phyloP scores from a whole-genome alignment of 2,797 vertebrate species.

The Rhynchotus rufescens region DNA sequence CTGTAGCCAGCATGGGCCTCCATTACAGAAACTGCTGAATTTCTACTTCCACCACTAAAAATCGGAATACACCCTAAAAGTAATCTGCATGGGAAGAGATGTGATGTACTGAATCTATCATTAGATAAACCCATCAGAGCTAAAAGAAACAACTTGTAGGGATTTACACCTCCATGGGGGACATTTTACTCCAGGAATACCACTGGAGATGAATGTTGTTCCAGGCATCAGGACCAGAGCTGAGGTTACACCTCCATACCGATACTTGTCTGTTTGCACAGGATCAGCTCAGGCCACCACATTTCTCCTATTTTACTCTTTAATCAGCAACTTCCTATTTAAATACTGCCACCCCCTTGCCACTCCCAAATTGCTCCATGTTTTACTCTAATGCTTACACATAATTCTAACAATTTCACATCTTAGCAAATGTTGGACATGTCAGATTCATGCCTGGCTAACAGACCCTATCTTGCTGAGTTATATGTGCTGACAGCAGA shows the following conservation, averaged over 20 bases:
- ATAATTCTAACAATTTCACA: neutral
- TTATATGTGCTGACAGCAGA: neutral
- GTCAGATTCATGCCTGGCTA: neutral
- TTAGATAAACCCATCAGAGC: neutral
- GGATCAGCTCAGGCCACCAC: neutral
- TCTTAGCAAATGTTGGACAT: neutral
- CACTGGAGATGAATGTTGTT: accelerated
- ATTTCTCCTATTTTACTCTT: neutral
- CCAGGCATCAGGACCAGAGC: neutral
- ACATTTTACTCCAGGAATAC: neutral
- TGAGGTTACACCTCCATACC: neutral
- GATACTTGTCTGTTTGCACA: neutral
- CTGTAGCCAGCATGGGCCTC: neutral
- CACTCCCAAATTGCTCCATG: neutral
- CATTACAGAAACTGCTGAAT: accelerated
- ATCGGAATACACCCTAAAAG: accelerated
- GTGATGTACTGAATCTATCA: accelerated
- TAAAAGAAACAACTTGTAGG: neutral
- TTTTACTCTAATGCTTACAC: neutral
- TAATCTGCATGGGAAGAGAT: neutral
- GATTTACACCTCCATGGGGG: neutral
- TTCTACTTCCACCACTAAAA: neutral
- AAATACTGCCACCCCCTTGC: neutral
- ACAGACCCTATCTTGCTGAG: neutral
- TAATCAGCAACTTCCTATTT: neutral